phyloP scores from a whole-genome alignment of 2,113 vertebrate genomes.

The Lepisosteus oculatus region DNA sequence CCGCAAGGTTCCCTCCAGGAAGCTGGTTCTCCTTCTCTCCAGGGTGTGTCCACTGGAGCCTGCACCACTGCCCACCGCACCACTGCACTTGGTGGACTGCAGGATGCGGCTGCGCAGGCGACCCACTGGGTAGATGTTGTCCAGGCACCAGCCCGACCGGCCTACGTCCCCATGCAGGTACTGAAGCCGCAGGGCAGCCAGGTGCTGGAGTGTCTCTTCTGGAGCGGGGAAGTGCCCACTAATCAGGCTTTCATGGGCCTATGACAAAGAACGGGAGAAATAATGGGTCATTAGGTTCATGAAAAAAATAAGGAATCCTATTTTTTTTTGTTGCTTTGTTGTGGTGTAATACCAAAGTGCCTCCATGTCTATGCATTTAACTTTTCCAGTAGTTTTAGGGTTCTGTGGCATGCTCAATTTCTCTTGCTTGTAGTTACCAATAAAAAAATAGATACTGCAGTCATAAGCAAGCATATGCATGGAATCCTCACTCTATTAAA shows the following conservation, averaged over 20 bases:
- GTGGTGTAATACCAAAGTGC: not conserved
- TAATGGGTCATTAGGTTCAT: not conserved
- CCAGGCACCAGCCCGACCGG: slow-evolving; percentile 77
- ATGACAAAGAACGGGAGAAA: not conserved
- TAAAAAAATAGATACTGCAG: too few relatives aligned
- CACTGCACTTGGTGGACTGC: slow-evolving; percentile 79
- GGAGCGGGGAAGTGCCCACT: slow-evolving; percentile 86
- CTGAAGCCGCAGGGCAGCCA: slow-evolving; percentile 82
- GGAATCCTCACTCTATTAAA: too few relatives aligned
- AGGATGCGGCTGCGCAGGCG: slow-evolving; percentile 83
- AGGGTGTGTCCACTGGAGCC: slow-evolving; percentile 48
- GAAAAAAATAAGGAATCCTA: too few relatives aligned
- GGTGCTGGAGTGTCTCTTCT: slow-evolving; percentile 84
- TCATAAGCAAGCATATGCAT: too few relatives aligned
- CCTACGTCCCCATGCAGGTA: slow-evolving; percentile 82
- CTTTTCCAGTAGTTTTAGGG: too few relatives aligned
- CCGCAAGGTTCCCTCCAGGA: slow-evolving; percentile 82
- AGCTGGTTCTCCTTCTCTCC: slow-evolving; percentile 82
- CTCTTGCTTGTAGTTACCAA: too few relatives aligned
- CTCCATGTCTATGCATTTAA: not conserved
- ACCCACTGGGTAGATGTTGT: slow-evolving; percentile 79
- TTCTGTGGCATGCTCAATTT: too few relatives aligned
- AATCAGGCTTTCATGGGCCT: slow-evolving; percentile 89
- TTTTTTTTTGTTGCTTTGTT: not conserved
- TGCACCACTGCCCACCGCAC: slow-evolving; percentile 44